Percentiles rank a stretch among this genome's conserved stretches.
Conservation (phyloP, 2,888 invertebrate species). For the Coenonympha glycerion region DNA sequence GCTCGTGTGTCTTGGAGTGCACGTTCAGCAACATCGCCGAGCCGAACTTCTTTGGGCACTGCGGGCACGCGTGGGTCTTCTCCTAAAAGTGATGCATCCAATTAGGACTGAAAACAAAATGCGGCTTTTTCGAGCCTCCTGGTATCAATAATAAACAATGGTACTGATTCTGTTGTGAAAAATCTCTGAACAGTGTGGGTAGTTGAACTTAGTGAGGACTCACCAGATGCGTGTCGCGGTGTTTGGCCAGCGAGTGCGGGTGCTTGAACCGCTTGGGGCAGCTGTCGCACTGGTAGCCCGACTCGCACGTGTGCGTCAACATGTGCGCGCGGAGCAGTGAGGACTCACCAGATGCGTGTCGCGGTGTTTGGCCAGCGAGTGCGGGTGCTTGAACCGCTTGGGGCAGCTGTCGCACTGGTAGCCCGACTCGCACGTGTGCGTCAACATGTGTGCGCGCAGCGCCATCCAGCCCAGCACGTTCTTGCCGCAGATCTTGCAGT, state of each 20-base stretch:
- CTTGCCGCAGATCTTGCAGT: conserved; percentile 53
- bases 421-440: conserved; percentile 44
- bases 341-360: conserved; percentile 58
- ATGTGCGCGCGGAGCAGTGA: conserved; percentile 44
- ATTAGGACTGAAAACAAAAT: too few species aligned
- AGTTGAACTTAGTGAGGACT: too few species aligned
- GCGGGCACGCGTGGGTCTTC: conserved; percentile 54
- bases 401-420: conserved; percentile 59
- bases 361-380: conserved; percentile 63
- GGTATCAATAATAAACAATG: too few species aligned
- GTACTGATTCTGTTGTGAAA: too few species aligned
- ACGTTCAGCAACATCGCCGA: conserved; percentile 53
- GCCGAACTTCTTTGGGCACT: conserved; percentile 64
- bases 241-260: conserved; percentile 63
- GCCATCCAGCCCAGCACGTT: conserved; percentile 40
- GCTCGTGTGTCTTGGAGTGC: conserved; percentile 60
- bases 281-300: conserved; percentile 50
- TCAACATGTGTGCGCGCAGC: conserved; percentile 42
- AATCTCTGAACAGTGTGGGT: too few species aligned
- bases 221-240: conserved; percentile 61
- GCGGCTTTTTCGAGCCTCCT: too few species aligned
- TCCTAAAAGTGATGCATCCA: conserved; percentile 45
- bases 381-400: conserved; percentile 61
- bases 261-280: conserved; percentile 66
- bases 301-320: conserved; percentile 44